A percentile compares a stretch with the other conserved stretches of the same genome.
Conservation (phyloP, 1,140 invertebrate species). For the Aricia agestis region DNA sequence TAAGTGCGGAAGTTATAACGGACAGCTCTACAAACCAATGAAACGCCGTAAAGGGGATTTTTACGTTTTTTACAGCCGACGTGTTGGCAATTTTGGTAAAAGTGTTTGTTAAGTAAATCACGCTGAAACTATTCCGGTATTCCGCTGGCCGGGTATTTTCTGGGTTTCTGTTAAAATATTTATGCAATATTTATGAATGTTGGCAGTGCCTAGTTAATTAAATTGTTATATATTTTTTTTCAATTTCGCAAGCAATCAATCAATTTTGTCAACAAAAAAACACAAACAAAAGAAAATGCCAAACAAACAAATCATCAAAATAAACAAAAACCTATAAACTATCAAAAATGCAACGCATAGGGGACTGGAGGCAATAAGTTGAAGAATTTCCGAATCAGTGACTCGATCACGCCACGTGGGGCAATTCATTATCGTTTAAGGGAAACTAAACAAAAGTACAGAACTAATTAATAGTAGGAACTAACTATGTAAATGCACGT, state of each 20-base stretch:
- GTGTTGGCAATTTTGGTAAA: conserved; percentile 5
- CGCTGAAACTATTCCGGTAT: background rate
- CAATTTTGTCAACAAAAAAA: no score
- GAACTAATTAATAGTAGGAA: conserved; percentile 49
- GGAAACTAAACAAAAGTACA: conserved; percentile 41
- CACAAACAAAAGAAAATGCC: background rate
- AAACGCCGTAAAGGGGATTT: conserved; percentile 16
- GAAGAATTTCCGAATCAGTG: conserved; percentile 17
- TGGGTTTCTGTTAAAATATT: background rate
- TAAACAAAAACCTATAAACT: background rate
- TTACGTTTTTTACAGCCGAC: conserved; percentile 5
- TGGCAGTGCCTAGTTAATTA: background rate
- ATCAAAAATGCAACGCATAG: background rate
- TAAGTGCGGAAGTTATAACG: conserved; percentile 38
- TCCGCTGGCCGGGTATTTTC: background rate
- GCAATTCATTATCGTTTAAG: conserved; percentile 32
- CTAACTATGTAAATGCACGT: conserved; percentile 46
- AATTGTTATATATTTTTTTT: no score
- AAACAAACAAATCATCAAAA: background rate
- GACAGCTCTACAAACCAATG: conserved; percentile 25
- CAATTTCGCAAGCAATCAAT: no score
- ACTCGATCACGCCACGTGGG: conserved; percentile 20
- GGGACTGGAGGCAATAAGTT: background rate
- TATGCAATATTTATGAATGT: background rate
- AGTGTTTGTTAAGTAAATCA: conserved; percentile 3